phyloP scores from a whole-genome alignment of 2,888 invertebrate genomes.

The Thyatira batis region DNA sequence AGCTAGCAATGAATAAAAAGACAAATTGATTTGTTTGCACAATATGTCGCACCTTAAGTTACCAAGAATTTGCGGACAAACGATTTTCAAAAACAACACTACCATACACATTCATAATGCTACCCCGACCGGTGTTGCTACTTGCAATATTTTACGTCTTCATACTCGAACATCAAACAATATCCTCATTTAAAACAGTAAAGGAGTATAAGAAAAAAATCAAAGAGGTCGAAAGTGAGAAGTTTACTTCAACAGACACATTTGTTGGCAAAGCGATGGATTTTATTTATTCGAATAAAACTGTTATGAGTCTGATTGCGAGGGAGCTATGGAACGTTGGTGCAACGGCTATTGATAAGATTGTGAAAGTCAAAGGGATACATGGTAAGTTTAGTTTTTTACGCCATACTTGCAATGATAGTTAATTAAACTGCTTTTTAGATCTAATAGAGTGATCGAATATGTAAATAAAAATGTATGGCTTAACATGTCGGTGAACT shows the following conservation, averaged over 20 bases:
- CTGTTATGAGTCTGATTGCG: slow-evolving; percentile 66
- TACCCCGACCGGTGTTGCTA: slow-evolving; percentile 26
- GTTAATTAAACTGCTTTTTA: slow-evolving; percentile 6
- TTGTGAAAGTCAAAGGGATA: slow-evolving; percentile 54
- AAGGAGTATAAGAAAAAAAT: slow-evolving; percentile 45
- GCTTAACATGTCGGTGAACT: too few relatives aligned
- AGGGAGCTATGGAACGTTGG: slow-evolving; percentile 70
- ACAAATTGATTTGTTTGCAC: neutral
- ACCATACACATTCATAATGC: slow-evolving; percentile 34
- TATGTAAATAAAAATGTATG: too few relatives aligned
- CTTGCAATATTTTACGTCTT: slow-evolving; percentile 27
- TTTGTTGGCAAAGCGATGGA: slow-evolving; percentile 67
- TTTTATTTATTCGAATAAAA: slow-evolving; percentile 65
- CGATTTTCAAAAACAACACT: slow-evolving; percentile 4
- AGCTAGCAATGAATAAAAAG: neutral
- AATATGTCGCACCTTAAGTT: slow-evolving; percentile 9
- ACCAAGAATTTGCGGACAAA: slow-evolving; percentile 12
- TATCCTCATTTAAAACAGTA: slow-evolving; percentile 49
- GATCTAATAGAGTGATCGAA: too few relatives aligned
- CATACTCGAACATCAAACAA: slow-evolving; percentile 35
- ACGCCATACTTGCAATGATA: too few relatives aligned
- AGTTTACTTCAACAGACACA: slow-evolving; percentile 46
- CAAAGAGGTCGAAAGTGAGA: slow-evolving; percentile 42
- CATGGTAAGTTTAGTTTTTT: slow-evolving; percentile 16
- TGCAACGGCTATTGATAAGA: slow-evolving; percentile 58